Evolutionary conservation across 2,797 vertebrate species (phyloP), one percentile per base, ranked within the genome.

Genomic region (Presbytis comata): DNA sequence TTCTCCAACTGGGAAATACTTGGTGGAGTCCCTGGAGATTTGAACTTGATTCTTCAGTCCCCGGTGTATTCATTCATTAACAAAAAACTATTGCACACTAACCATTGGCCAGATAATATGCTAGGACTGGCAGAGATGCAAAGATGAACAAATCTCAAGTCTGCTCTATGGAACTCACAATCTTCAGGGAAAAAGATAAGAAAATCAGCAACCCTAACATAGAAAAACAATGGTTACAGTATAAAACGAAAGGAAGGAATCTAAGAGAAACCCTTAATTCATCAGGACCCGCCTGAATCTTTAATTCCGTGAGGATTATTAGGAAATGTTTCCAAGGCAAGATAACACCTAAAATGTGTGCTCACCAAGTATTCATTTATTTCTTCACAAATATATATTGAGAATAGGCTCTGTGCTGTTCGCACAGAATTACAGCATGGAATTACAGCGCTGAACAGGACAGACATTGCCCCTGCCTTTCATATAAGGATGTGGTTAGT

Each of bases 281-380:
- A 57, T 4, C 30, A 83, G 11, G 39, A 8, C 14, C 91, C 21
- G 36, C 8, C 21, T 50, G 28, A 89, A 91, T 2, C 0, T 48
- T 72, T 91, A 89, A 64, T 84, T 33, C 88, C 19, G 7, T 75
- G 61, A 26, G 1, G 0, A 50, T 74, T 89, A 48, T 81, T 44
- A 76, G 41, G 2, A 96, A 89, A 80, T 83, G 9, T 50, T 96
- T 95, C 36, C 48, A 88, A 94, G 22, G 48, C 36, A 17, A 93
- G 9, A 17, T 70, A 72, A 91, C 33, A 84, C 11, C 36, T 86
- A 83, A 95, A 91, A 41, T 67, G 28, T 85, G 48, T 90, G 36
- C 6, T 74, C 8, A 1, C 79, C 4, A 39, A 41, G 19, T 79
- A 48, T 90, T 57, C 57, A 30, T 33, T 90, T 48, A 55, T 39